Evolutionary conservation across 1,140 invertebrate species (phyloP).

Genomic region (Drosophila willistoni): DNA sequence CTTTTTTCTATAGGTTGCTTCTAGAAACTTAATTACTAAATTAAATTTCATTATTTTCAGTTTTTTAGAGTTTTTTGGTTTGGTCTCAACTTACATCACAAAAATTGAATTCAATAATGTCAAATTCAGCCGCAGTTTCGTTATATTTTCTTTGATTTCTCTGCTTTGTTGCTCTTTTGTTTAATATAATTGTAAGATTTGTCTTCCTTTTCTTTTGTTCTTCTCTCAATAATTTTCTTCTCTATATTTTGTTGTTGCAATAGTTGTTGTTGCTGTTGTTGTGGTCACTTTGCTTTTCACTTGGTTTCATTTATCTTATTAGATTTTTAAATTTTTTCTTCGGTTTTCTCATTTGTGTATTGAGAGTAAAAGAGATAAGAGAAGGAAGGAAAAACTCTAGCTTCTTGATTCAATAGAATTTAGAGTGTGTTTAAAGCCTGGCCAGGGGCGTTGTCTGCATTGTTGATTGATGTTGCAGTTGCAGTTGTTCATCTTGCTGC

Average conservation of each 20-base stretch:
- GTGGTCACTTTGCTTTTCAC: constrained; percentile 35
- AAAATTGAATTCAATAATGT: constrained; percentile 62
- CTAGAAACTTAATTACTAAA: not conserved
- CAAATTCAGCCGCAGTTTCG: constrained; percentile 53
- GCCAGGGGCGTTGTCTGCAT: constrained; percentile 26
- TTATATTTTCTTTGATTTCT: not conserved
- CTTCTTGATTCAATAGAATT: constrained; percentile 17
- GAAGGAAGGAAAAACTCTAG: constrained; percentile 8
- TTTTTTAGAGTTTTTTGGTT: not conserved
- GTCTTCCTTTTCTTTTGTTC: constrained; percentile 30
- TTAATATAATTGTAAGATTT: constrained; percentile 22
- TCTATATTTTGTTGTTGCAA: constrained; percentile 23
- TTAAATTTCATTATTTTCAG: not conserved
- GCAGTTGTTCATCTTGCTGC: constrained; percentile 22
- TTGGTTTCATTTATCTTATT: constrained; percentile 54
- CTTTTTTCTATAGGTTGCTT: too few species aligned
- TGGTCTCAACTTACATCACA: constrained; percentile 65
- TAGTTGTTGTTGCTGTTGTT: constrained; percentile 14
- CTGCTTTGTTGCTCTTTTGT: constrained; percentile 11
- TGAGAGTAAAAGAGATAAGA: not conserved
- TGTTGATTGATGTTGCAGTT: constrained; percentile 22
- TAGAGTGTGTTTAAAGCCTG: constrained; percentile 26
- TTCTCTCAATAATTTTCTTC: not conserved
- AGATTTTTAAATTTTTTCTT: constrained; percentile 47
- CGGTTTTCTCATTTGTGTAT: constrained; percentile 59